phyloP scores from a whole-genome alignment of 2,797 vertebrate genomes.

The Syngnathus acus region DNA sequence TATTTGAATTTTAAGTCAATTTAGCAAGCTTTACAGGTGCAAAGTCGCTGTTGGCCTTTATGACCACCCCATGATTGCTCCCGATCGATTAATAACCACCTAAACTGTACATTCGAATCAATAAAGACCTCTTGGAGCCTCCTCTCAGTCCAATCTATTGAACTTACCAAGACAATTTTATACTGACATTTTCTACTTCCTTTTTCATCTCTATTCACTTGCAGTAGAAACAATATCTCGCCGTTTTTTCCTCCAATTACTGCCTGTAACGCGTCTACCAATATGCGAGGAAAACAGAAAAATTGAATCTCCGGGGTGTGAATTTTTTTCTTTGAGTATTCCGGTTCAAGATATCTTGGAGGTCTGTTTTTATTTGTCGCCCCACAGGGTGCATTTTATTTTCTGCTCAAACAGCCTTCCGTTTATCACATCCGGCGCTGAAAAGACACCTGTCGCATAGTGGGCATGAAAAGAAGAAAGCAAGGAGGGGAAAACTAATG shows the following conservation, averaged over 20 bases:
- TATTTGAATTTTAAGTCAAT: too few species aligned
- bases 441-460: constrained; percentile 64
- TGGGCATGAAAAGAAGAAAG: constrained; percentile 35
- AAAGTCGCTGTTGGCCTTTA: too few species aligned
- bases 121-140: too few species aligned
- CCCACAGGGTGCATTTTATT: constrained; percentile 47
- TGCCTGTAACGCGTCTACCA: not conserved
- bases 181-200: too few species aligned
- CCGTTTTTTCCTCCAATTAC: not conserved
- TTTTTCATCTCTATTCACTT: not conserved
- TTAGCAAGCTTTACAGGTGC: too few species aligned
- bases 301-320: constrained; percentile 23
- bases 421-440: constrained; percentile 61
- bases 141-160: too few species aligned
- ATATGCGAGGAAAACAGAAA: not conserved
- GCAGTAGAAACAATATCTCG: not conserved
- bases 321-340: constrained; percentile 52
- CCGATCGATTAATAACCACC: too few species aligned
- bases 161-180: not conserved
- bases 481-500: constrained; percentile 46
- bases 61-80: too few species aligned
- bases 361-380: constrained; percentile 44
- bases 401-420: constrained; percentile 49
- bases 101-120: too few species aligned
- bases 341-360: constrained; percentile 36